Conservation (phyloP, 1,140 invertebrate genomes). For the Myzus persicae region DNA sequence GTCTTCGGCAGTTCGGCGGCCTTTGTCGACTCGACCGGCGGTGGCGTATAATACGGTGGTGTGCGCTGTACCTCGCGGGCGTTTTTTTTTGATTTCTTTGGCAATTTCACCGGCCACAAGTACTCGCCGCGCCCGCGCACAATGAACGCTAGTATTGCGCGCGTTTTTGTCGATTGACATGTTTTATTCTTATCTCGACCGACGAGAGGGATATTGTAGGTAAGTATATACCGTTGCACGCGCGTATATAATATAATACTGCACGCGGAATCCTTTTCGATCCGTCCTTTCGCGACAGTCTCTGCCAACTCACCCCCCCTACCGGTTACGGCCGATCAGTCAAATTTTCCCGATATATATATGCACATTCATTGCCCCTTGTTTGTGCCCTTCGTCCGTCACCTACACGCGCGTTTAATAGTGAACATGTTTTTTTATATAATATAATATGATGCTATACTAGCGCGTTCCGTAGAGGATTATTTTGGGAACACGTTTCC, state of each 20-base stretch:
- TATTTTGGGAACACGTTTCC: no score
- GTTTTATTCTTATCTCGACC: slow-evolving; percentile 3
- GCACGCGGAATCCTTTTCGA: slow-evolving; percentile 8
- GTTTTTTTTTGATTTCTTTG: slow-evolving; percentile 36
- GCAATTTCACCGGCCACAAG: background rate
- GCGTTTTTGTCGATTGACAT: slow-evolving; percentile 17
- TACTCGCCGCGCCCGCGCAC: background rate
- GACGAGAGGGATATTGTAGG: background rate
- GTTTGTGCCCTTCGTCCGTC: background rate
- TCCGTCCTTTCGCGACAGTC: background rate
- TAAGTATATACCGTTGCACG: no score
- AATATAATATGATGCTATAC: background rate
- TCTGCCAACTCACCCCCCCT: no score
- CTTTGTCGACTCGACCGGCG: slow-evolving; percentile 44
- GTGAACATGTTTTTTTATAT: background rate
- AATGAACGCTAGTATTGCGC: slow-evolving; percentile 31
- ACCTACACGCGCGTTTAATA: background rate
- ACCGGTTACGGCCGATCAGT: background rate
- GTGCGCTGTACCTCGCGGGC: background rate
- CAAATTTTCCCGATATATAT: background rate
- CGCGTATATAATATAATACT: background rate
- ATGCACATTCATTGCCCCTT: background rate
- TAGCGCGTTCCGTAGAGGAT: background rate
- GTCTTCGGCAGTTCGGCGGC: slow-evolving; percentile 36
- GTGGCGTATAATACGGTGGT: background rate